Percentiles rank a stretch among this genome's conserved stretches.
phyloP scores from a whole-genome alignment of 2,113 vertebrate species.

The Ophiodon elongatus region DNA sequence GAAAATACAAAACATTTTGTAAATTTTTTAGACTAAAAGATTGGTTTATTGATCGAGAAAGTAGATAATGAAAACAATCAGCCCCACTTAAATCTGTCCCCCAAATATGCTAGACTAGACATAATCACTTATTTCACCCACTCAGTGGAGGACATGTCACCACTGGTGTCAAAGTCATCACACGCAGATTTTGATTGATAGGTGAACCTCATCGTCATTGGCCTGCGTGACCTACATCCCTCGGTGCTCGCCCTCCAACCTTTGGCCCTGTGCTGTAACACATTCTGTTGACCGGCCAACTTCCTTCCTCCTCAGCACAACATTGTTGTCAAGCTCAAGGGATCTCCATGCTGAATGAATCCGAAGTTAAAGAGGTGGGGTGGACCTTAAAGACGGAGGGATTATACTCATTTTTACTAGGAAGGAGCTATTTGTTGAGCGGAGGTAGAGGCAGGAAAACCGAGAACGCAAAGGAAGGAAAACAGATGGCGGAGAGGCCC shows the following conservation, averaged over 20 bases:
- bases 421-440: background rate
- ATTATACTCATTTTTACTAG: background rate
- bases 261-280: slow-evolving; percentile 53
- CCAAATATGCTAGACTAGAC: background rate
- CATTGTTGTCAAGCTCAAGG: slow-evolving; percentile 40
- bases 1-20: background rate
- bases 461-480: slow-evolving; percentile 30
- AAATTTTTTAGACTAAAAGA: background rate
- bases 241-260: slow-evolving; percentile 40
- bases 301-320: slow-evolving; percentile 47
- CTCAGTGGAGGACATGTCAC: background rate
- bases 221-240: slow-evolving; percentile 49
- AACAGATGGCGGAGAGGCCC: slow-evolving; percentile 90
- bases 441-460: slow-evolving; percentile 2
- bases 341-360: slow-evolving; percentile 26
- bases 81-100: background rate
- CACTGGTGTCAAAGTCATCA: slow-evolving; percentile 46
- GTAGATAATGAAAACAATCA: background rate
- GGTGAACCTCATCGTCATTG: slow-evolving; percentile 55
- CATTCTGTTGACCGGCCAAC: slow-evolving; percentile 42
- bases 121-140: background rate
- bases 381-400: background rate
- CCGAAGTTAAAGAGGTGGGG: slow-evolving; percentile 9
- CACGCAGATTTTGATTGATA: slow-evolving; percentile 57
- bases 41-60: background rate